Conservation (phyloP, 1,140 invertebrate genomes). For the Trichonephila inaurata region DNA sequence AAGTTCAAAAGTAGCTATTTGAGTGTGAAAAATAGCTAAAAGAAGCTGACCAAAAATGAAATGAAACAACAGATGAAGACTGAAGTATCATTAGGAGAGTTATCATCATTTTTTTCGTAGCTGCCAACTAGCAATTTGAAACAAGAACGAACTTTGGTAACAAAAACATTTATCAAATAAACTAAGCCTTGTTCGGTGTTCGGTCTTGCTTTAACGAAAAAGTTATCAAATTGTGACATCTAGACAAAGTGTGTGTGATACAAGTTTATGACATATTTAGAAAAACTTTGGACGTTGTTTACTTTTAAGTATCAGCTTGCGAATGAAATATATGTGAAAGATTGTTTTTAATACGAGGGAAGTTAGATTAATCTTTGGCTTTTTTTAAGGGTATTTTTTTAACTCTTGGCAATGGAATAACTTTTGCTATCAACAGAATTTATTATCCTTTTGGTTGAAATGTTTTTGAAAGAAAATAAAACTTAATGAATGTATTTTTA, state of each 20-base stretch:
- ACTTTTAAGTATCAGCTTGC: background rate
- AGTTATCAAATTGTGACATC: slow-evolving; percentile 13
- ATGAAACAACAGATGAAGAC: slow-evolving; percentile 9
- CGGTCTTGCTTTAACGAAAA: background rate
- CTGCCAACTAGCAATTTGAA: slow-evolving; percentile 11
- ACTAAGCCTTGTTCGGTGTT: background rate
- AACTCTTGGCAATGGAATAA: too few relatives aligned
- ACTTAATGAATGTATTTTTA: too few relatives aligned
- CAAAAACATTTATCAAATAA: slow-evolving; percentile 32
- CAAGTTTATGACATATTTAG: background rate
- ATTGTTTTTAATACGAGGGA: background rate
- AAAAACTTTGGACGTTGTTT: background rate
- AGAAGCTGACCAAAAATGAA: background rate
- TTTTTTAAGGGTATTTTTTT: background rate
- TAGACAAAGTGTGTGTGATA: background rate
- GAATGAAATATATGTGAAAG: background rate
- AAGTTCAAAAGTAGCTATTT: background rate
- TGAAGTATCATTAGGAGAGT: background rate
- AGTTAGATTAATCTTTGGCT: background rate
- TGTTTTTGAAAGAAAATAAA: too few relatives aligned
- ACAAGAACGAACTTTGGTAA: slow-evolving; percentile 9
- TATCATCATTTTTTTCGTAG: slow-evolving; percentile 4
- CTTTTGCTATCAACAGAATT: too few relatives aligned
- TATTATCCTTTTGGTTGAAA: too few relatives aligned
- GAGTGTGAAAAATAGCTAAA: background rate